These are phyloP conservation scores for Junonia oenone DNA, from an alignment of 2,888 invertebrate species.

Conservation along the genomic window DNA sequence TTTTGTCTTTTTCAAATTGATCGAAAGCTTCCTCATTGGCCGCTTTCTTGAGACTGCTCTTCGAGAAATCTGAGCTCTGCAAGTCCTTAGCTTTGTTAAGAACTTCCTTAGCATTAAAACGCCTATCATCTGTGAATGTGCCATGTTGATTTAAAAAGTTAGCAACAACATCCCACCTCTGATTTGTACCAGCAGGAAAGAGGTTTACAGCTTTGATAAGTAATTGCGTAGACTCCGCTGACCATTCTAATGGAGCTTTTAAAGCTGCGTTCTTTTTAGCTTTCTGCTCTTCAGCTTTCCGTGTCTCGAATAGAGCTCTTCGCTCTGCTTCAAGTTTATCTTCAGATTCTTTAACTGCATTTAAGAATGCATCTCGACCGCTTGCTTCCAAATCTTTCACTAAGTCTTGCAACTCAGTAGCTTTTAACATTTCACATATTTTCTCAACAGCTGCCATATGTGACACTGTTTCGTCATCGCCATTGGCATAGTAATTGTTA, in stretches of 20 bases:
- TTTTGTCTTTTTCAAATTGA: slow-evolving; percentile 92
- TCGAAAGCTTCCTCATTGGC: slow-evolving; percentile 95
- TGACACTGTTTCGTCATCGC: slow-evolving; percentile 85
- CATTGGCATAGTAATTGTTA: slow-evolving; percentile 87
- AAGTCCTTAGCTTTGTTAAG: slow-evolving; percentile 96
- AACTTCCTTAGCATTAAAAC: slow-evolving; percentile 93
- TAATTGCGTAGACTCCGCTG: slow-evolving; percentile 89
- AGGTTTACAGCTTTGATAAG: slow-evolving; percentile 98
- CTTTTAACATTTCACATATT: slow-evolving; percentile 89
- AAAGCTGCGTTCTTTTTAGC: slow-evolving; percentile 63
- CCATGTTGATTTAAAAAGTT: slow-evolving; percentile 96
- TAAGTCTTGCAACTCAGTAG: slow-evolving; percentile 86
- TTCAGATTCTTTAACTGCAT: slow-evolving; percentile 85
- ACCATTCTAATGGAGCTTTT: slow-evolving; percentile 85
- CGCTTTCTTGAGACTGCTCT: slow-evolving; percentile 90
- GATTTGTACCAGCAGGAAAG: slow-evolving; percentile 96
- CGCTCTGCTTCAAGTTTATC: slow-evolving; percentile 88
- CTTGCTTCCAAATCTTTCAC: slow-evolving; percentile 83
- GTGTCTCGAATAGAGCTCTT: slow-evolving; percentile 77
- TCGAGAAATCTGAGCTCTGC: slow-evolving; percentile 92
- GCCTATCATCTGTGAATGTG: slow-evolving; percentile 76
- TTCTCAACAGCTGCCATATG: slow-evolving; percentile 96
- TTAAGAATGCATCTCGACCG: slow-evolving; percentile 83
- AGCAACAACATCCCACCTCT: slow-evolving; percentile 96
- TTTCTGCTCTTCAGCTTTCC: slow-evolving; percentile 65